Conservation (phyloP, 2,113 vertebrate genomes). For the Ammodramus savannarum region DNA sequence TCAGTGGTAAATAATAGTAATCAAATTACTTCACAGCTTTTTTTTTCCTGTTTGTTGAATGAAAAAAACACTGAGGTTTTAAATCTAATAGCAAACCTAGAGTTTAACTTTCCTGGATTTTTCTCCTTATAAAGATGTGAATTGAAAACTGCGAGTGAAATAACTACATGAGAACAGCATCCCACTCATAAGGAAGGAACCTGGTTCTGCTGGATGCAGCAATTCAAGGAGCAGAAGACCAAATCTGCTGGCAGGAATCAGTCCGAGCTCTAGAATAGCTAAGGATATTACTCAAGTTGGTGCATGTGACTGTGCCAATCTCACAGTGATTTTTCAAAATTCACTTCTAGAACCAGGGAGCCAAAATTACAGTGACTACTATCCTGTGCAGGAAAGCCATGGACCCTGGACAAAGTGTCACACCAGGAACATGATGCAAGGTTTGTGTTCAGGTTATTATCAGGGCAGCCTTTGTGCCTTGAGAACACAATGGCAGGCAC, state of each 20-base stretch:
- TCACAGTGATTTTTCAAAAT: neutral
- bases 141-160: neutral
- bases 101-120: neutral
- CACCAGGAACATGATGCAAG: fast-evolving
- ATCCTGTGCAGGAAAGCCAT: neutral
- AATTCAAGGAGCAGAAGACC: neutral
- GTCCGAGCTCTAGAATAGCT: neutral
- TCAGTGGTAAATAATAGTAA: neutral
- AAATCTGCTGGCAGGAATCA: neutral
- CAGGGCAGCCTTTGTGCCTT: neutral
- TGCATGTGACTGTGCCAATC: neutral
- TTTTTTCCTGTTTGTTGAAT: neutral
- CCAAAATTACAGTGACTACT: neutral
- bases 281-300: neutral
- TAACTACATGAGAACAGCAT: neutral
- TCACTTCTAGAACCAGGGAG: neutral
- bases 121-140: neutral
- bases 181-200: neutral
- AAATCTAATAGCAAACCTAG: neutral
- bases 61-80: neutral
- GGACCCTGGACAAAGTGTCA: neutral
- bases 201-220: neutral
- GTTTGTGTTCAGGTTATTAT: neutral
- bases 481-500: neutral
- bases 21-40: neutral